Evolutionary conservation across 2,797 vertebrate species (phyloP).

Genomic region (Sylvia borin): DNA sequence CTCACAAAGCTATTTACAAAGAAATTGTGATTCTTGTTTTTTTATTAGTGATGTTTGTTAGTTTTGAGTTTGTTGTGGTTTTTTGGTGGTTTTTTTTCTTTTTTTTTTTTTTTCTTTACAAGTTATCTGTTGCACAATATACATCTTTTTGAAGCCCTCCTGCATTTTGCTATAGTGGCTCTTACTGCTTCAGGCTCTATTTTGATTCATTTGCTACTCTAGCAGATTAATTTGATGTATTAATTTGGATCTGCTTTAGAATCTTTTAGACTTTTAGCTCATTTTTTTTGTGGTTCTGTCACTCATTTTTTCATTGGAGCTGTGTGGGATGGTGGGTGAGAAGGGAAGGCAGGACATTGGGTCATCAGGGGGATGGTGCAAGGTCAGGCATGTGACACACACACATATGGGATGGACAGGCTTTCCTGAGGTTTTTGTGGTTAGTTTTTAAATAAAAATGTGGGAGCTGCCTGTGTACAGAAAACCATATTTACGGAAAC

Average conservation of each 20-base stretch:
- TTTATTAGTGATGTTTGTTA: neutral
- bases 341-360: neutral
- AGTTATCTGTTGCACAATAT: fast-evolving
- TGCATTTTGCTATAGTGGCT: neutral
- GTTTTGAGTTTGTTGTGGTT: too few relatives aligned
- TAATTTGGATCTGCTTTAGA: neutral
- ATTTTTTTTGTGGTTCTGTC: neutral
- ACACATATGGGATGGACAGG: fast-evolving
- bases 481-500: neutral
- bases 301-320: neutral
- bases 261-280: neutral
- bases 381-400: fast-evolving
- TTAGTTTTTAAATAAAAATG: neutral
- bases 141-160: neutral
- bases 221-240: neutral
- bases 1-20: neutral
- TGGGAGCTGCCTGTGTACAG: neutral
- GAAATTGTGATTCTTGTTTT: neutral
- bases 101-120: neutral
- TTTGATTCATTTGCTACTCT: neutral
- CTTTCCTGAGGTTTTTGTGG: neutral
- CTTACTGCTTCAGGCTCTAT: neutral
- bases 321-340: neutral
- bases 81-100: too few relatives aligned
- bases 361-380: neutral